phyloP scores from a whole-genome alignment of 92 coral and sea anemone genomes.

The Parazoanthus darwini region DNA sequence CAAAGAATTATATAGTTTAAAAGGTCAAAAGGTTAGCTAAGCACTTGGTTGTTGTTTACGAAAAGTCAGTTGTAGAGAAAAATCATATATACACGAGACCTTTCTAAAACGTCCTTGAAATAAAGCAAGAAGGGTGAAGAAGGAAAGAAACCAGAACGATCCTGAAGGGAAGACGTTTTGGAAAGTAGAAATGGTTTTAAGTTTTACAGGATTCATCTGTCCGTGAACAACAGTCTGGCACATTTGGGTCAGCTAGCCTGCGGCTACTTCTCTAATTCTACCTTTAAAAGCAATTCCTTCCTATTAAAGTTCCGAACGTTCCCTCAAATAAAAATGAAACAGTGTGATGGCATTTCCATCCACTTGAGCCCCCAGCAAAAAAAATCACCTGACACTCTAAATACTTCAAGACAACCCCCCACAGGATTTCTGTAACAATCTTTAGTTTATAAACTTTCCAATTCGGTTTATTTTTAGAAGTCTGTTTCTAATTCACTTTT shows the following conservation, averaged over 20 bases:
- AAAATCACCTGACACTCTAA: neutral
- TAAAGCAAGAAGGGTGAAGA: neutral
- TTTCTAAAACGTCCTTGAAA: no score
- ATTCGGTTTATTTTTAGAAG: constrained; percentile 2
- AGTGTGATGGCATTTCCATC: neutral
- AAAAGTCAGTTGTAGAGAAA: neutral
- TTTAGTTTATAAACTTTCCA: neutral
- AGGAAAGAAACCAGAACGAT: no score
- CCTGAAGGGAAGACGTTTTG: neutral
- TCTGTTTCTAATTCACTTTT: constrained; percentile 19
- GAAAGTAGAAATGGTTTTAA: neutral
- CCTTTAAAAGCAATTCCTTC: neutral
- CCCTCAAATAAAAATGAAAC: neutral
- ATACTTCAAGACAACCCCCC: neutral
- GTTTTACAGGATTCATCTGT: no score
- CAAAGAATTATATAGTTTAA: neutral
- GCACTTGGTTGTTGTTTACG: neutral
- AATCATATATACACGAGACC: neutral
- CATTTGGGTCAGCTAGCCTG: neutral
- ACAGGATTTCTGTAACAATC: constrained; percentile 10
- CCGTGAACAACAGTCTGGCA: neutral
- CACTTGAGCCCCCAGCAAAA: neutral
- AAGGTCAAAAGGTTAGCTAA: no score
- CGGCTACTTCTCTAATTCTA: neutral
- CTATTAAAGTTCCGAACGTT: neutral